phyloP scores from a whole-genome alignment of 2,113 vertebrate species.

The Triplophysa rosa region DNA sequence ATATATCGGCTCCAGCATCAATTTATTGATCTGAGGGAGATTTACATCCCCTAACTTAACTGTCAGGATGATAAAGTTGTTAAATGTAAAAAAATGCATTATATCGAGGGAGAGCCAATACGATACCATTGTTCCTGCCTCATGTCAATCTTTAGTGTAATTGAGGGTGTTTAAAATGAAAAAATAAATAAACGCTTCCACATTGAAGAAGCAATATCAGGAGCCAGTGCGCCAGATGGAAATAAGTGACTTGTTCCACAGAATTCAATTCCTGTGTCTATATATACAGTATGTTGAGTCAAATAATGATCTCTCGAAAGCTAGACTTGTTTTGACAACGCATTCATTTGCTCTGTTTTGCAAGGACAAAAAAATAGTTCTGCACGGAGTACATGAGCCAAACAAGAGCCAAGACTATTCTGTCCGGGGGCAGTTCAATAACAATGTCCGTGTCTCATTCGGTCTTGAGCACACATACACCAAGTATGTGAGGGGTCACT shows the following conservation, averaged over 20 bases:
- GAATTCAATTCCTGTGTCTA: conserved; percentile 3
- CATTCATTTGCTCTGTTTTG: conserved; percentile 8
- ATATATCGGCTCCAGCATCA: conserved; percentile 37
- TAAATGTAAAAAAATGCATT: conserved; percentile 34
- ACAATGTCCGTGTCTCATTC: background rate
- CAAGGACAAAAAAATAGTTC: background rate
- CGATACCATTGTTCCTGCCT: background rate
- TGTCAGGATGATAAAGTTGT: conserved; percentile 43
- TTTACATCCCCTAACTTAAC: conserved; percentile 52
- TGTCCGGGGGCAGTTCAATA: background rate
- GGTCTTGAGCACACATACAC: background rate
- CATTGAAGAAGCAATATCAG: conserved; percentile 19
- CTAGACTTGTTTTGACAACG: conserved; percentile 25
- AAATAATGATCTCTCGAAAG: background rate
- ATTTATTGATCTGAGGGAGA: conserved; percentile 46
- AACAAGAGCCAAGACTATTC: background rate
- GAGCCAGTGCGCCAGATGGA: background rate
- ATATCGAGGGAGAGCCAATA: conserved; percentile 12
- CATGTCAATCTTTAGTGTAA: conserved; percentile 25
- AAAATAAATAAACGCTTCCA: background rate
- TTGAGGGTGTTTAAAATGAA: conserved; percentile 9
- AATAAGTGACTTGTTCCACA: conserved; percentile 1
- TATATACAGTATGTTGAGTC: conserved; percentile 12
- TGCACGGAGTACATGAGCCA: background rate
- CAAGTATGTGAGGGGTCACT: conserved; percentile 26